Base-by-base conservation (phyloP, 2,797 vertebrate species). In the Varecia variegata region DNA sequence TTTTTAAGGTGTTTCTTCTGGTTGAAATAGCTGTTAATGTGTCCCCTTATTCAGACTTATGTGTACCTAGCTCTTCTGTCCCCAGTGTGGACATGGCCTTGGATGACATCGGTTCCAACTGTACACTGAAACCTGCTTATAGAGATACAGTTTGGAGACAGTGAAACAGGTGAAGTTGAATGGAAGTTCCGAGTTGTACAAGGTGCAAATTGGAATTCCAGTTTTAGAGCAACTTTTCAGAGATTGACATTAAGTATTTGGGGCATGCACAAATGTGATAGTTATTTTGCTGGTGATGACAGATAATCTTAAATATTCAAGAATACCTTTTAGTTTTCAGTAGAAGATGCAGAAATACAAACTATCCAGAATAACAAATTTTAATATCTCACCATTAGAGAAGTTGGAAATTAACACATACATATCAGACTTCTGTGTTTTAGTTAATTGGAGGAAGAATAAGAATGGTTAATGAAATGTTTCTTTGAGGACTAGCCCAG, bases 51-150 rank as follows among this genome's bases (percentile, higher is more conserved):
- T 97, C 97, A 98, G 94, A 98, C 95, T 96, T 97, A 96, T 89
- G 95, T 96, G 97, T 98, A 97, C 97, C 97, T 98, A 98, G 97
- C 97, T 98, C 97, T 97, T 98, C 97, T 98, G 97, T 98, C 97
- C 97, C 97, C 97, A 98, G 97, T 98, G 97, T 98, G 97, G 97
- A 98, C 97, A 98, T 96, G 97, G 97, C 97, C 97, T 98, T 98
- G 97, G 97, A 97, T 94, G 97, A 98, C 97, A 97, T 96, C 97
- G 97, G 95, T 98, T 98, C 97, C 97, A 97, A 98, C 97, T 98
- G 97, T 98, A 97, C 97, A 98, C 97, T 97, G 97, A 98, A 97
- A 98, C 96, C 97, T 98, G 97, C 97, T 97, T 97, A 97, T 97
- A 97, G 97, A 96, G 83, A 97, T 97, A 97, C 97, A 98, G 97